These are phyloP conservation scores for Leucozona laternaria DNA, from an alignment of 2,888 invertebrate genomes.

Conservation along the genomic window DNA sequence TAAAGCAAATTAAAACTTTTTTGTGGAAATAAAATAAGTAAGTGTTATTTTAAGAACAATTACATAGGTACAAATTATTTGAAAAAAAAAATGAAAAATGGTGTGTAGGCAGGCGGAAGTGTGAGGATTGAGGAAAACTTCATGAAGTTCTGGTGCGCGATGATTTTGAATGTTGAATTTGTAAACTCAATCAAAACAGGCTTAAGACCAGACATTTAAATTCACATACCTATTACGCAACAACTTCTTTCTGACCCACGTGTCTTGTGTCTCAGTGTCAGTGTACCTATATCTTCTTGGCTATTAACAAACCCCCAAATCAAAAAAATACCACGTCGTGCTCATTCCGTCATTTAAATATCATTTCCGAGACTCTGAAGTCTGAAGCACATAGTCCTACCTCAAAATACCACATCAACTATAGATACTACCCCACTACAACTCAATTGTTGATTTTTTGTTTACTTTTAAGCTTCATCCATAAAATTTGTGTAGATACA, in stretches of 20 bases:
- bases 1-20: no score
- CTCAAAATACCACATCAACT: conserved; percentile 26
- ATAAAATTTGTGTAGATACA: conserved; percentile 5
- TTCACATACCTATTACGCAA: conserved; percentile 14
- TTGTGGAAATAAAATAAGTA: no score
- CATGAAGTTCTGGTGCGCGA: no score
- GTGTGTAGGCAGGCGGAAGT: no score
- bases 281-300: neutral
- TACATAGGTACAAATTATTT: no score
- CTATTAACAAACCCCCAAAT: neutral
- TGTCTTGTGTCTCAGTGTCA: conserved; percentile 13
- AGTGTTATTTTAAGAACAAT: no score
- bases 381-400: neutral
- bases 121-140: no score
- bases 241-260: conserved; percentile 27
- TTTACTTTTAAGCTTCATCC: neutral
- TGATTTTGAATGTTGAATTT: no score
- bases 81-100: no score
- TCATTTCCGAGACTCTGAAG: conserved; percentile 20
- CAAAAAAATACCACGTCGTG: conserved; percentile 31
- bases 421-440: neutral
- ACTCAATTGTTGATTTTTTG: conserved; percentile 33
- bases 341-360: conserved; percentile 58
- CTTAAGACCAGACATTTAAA: neutral
- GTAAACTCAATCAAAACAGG: neutral